phyloP scores from a whole-genome alignment of 2,113 vertebrate genomes.

The Pipra filicauda region DNA sequence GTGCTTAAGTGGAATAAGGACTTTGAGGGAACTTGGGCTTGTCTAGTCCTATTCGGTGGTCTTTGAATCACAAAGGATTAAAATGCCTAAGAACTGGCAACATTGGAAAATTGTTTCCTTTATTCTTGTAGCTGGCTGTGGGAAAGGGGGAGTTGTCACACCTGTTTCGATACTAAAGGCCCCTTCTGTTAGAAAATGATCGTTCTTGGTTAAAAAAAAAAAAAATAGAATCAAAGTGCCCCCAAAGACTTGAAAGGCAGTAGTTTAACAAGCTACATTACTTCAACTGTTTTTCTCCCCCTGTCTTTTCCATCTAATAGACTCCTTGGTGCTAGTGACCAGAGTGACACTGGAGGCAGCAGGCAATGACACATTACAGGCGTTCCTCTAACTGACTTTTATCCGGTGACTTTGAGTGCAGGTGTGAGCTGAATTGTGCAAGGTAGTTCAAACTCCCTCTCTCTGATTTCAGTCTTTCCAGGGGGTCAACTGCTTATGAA shows the following conservation, averaged over 20 bases:
- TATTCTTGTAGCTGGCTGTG: neutral
- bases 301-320: conserved; percentile 51
- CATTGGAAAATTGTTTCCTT: neutral
- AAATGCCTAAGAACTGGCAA: neutral
- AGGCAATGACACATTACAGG: conserved; percentile 61
- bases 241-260: neutral
- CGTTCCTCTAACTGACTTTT: conserved; percentile 59
- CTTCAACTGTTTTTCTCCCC: conserved; percentile 35
- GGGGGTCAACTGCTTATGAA: conserved; percentile 43
- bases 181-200: neutral
- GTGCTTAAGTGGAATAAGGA: neutral
- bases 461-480: conserved; percentile 41
- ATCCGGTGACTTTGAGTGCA: conserved; percentile 39
- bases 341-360: conserved; percentile 53
- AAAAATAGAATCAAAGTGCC: neutral
- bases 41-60: neutral
- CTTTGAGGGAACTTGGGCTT: neutral
- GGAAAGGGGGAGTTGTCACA: neutral
- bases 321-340: conserved; percentile 44
- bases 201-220: neutral
- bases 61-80: neutral
- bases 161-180: neutral
- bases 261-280: conserved; percentile 41
- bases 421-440: neutral
- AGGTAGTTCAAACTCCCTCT: neutral